Conservation (phyloP, 2,888 invertebrate genomes). For the Dione vanillae region DNA sequence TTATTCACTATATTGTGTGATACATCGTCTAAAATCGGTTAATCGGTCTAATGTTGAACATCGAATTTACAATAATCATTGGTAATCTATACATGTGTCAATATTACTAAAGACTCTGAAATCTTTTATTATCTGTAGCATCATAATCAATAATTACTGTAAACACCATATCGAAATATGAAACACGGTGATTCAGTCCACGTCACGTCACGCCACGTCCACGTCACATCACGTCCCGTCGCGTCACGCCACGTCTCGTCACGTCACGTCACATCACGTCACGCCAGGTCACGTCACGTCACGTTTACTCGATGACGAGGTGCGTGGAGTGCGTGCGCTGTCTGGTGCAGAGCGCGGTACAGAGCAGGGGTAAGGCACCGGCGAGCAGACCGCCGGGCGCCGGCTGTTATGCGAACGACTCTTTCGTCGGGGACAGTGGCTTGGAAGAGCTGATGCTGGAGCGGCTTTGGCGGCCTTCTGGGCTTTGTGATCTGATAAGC, state of each 20-base stretch:
- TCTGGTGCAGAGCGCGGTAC: conserved; percentile 75
- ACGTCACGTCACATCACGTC: background rate
- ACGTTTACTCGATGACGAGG: conserved; percentile 58
- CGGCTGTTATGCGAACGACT: conserved; percentile 77
- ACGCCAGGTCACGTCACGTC: background rate
- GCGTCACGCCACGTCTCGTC: background rate
- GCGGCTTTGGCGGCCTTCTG: conserved; percentile 74
- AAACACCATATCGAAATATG: conserved; percentile 14
- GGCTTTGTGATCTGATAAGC: conserved; percentile 66
- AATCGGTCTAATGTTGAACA: background rate
- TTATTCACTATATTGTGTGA: conserved; percentile 7
- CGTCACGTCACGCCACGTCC: conserved; percentile 3
- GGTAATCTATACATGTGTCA: background rate
- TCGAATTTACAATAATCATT: conserved; percentile 11
- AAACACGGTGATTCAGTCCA: conserved; percentile 12
- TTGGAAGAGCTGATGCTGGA: conserved; percentile 70
- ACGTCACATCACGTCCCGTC: background rate
- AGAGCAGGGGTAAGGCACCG: conserved; percentile 70
- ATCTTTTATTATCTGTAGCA: background rate
- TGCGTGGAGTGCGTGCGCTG: conserved; percentile 63
- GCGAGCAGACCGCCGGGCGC: conserved; percentile 65
- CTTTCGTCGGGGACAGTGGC: conserved; percentile 70
- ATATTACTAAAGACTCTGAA: background rate
- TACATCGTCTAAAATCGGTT: conserved; percentile 16
- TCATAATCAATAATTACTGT: conserved; percentile 19